Evolutionary conservation across 2,888 invertebrate species (phyloP), one percentile per base, ranked within the genome.

Genomic region (Taphrorychus bicolor): DNA sequence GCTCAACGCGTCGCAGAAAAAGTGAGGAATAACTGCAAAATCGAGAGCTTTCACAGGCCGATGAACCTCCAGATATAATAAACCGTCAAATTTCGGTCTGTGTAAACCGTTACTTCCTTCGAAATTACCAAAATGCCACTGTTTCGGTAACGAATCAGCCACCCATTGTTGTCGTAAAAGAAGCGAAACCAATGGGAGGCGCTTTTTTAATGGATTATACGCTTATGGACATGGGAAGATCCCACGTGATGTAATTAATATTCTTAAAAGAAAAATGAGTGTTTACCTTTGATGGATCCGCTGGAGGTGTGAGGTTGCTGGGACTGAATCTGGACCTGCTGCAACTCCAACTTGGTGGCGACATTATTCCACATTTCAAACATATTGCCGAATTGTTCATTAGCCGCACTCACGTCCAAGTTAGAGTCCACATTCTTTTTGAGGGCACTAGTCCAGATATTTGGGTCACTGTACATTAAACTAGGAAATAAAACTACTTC

Each of bases 321-420:
- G 48, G 81, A 74, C 74, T 83, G 85, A 75, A 85, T 86, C 79
- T 88, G 88, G 71, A 86, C 84, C 79, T 87, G 87, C 78, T 85
- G 87, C 81, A 89, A 87, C 82, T 91, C 90, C 87, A 91, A 82
- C 84, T 91, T 91, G 75, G 89, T 88, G 84, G 86, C 88, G 80
- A 91, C 91, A 81, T 88, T 88, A 85, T 88, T 91, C 91, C 91
- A 91, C 90, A 91, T 91, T 84, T 91, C 91, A 84, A 91, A 91
- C 91, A 91, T 91, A 14, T 51, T 51, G n/a, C 32, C 32, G 11
- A 32, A 32, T 11, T 32, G 32, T n/a, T 45, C 7, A 45, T 5
- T 5, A 32, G 9, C 7, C 32, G 18, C 7, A 45, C 14, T 45
- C 45, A 45, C 45, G 9, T n/a, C 14, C 5, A 9, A 18, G 7